Evolutionary conservation across 2,888 invertebrate genomes (phyloP), one percentile per base, ranked within the genome.

Genomic region (Petrophora chlorosata): DNA sequence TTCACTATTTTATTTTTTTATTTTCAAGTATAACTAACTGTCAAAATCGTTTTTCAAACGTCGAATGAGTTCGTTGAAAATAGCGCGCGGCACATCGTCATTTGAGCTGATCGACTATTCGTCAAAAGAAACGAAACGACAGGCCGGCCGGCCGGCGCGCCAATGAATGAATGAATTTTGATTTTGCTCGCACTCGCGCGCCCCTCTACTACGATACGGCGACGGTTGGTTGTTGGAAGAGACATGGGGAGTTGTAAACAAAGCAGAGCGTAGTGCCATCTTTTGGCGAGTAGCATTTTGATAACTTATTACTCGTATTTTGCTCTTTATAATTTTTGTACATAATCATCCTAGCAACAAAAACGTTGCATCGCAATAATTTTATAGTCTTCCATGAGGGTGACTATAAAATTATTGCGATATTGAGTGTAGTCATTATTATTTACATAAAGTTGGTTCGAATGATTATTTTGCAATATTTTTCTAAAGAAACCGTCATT

Each of bases 31-130:
- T 19, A 14, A 23, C 0, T 17, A 80, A 82, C 74, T 76, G 79
- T 82, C 81, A 85, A 73, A 66, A 71, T 80, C 75, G 80, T 76
- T 73, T 76, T 76, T 74, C 56, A 79, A 85, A 82, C 59, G 68
- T 85, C 81, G 83, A 82, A 82, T 73, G 66, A 78, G 82, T 85
- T 88, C 88, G 87, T 85, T 84, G 79, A 19, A 70, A 67, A 68
- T 67, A 73, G 75, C 81, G 81, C 80, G 77, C 65, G 62, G 61
- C 29, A 56, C 69, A 74, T 74, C 64, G 65, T 63, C 25, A 38
- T 55, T 65, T 53, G 57, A 52, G 47, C 30, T 30, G 3, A 7
- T 32, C 54, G 50, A 43, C 60, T 54, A 47, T 43, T 58, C 53
- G 54, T 32, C 13, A 30, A 22, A 5, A 40, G 32, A 45, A 17